A percentile compares a stretch with the other conserved stretches of the same genome.
Evolutionary conservation across 2,797 vertebrate species (phyloP).

Genomic region (Odontamblyopus lacepedii): DNA sequence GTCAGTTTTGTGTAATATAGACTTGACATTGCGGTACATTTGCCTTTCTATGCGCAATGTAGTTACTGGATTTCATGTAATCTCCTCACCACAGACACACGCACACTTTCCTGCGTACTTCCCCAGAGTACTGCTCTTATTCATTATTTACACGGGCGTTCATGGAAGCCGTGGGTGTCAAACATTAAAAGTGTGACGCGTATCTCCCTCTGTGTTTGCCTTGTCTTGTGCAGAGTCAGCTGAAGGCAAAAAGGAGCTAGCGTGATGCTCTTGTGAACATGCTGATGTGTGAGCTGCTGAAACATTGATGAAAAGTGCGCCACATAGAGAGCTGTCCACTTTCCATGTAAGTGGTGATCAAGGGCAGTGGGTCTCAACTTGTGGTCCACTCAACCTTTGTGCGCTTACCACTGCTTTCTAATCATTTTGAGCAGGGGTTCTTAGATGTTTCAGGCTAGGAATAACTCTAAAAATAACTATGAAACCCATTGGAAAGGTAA

Average conservation of each 20-base stretch:
- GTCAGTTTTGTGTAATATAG: too few relatives aligned
- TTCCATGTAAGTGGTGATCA: background rate
- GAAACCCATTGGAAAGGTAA: too few relatives aligned
- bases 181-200: slow-evolving; percentile 20
- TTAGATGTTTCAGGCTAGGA: too few relatives aligned
- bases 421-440: too few relatives aligned
- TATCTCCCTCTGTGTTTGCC: slow-evolving; percentile 5
- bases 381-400: background rate
- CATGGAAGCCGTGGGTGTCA: slow-evolving; percentile 25
- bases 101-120: slow-evolving; percentile 9
- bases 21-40: slow-evolving; percentile 8
- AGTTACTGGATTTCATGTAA: background rate
- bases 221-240: slow-evolving; percentile 8
- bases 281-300: slow-evolving; percentile 29
- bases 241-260: background rate
- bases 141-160: slow-evolving; percentile 51
- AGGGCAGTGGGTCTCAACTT: background rate
- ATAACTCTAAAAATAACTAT: too few relatives aligned
- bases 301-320: slow-evolving; percentile 29
- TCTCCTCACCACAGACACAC: background rate
- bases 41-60: slow-evolving; percentile 1
- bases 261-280: slow-evolving; percentile 23
- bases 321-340: background rate
- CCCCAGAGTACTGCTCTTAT: slow-evolving; percentile 39
- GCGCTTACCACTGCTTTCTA: background rate